These are phyloP conservation scores for Cynodonichthys magdalenae DNA, from an alignment of 2,797 vertebrate genomes.

Conservation along the genomic window DNA sequence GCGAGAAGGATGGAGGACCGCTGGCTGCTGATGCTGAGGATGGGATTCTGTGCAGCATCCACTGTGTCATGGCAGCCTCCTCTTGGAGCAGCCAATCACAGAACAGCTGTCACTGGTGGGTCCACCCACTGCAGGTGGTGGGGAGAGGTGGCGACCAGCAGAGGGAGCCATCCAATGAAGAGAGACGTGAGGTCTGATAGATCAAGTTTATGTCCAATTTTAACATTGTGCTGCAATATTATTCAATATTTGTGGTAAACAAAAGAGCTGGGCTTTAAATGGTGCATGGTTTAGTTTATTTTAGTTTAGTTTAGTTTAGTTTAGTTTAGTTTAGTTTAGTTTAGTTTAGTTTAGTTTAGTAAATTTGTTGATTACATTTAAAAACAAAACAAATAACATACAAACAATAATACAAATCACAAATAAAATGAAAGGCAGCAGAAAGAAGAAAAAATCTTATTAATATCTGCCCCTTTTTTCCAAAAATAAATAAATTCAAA, in stretches of 20 bases:
- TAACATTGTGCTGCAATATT: background rate
- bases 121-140: slow-evolving; percentile 86
- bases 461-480: no score
- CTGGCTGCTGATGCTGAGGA: slow-evolving; percentile 78
- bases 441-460: no score
- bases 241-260: background rate
- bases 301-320: no score
- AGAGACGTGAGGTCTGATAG: background rate
- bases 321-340: no score
- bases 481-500: no score
- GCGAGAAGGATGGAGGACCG: slow-evolving; percentile 69
- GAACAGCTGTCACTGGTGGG: slow-evolving; percentile 58
- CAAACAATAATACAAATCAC: no score
- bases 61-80: slow-evolving; percentile 86
- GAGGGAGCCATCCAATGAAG: slow-evolving; percentile 58
- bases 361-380: no score
- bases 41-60: slow-evolving; percentile 80
- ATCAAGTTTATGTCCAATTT: background rate
- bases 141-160: slow-evolving; percentile 55
- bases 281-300: no score
- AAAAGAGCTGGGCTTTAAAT: no score
- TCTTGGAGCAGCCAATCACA: slow-evolving; percentile 75
- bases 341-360: no score
- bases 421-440: no score
- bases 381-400: no score